Conservation (phyloP, 2,797 vertebrate species). For the Propithecus deckenii region DNA sequence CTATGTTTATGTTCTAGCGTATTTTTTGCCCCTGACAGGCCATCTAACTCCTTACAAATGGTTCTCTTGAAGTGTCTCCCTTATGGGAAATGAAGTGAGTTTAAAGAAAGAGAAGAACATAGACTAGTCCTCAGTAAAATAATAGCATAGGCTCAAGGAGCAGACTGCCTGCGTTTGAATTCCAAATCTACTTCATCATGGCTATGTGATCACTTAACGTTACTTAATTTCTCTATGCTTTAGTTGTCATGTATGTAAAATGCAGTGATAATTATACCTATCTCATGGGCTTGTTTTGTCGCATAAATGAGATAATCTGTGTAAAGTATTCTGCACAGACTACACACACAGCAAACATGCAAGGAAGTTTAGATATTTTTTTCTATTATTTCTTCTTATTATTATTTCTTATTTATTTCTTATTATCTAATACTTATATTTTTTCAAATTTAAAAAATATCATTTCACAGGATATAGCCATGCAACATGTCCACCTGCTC, state of each 20-base stretch:
- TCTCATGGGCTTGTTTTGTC: neutral
- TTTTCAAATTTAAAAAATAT: neutral
- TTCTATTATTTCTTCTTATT: neutral
- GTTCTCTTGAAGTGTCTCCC: neutral
- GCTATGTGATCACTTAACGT: neutral
- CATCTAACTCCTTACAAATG: neutral
- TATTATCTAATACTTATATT: neutral
- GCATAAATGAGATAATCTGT: neutral
- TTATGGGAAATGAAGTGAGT: neutral
- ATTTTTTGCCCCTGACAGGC: neutral
- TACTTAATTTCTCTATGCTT: neutral
- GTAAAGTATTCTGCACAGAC: neutral
- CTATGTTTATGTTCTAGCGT: neutral
- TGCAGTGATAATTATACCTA: neutral
- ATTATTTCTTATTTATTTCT: neutral
- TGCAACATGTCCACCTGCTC: neutral
- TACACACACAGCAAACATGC: neutral
- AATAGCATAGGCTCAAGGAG: neutral
- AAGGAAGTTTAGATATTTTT: neutral
- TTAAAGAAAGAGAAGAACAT: neutral
- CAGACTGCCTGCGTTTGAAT: neutral
- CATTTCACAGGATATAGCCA: neutral
- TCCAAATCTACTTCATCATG: neutral
- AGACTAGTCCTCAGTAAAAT: neutral
- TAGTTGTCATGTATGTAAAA: neutral